phyloP scores from a whole-genome alignment of 2,888 invertebrate species.

The Tolmerus cingulatus region DNA sequence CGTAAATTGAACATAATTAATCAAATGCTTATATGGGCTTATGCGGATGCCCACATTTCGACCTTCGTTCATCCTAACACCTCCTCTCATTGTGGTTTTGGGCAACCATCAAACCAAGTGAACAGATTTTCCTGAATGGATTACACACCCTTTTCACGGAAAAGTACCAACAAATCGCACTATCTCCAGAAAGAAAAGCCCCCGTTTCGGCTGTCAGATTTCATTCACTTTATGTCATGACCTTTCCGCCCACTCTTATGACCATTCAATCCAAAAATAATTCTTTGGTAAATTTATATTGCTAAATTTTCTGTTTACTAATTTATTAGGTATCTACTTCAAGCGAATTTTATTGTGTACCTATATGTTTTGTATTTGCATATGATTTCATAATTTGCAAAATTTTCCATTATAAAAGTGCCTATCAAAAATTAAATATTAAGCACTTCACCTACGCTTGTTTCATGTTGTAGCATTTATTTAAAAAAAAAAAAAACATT shows the following conservation, averaged over 20 bases:
- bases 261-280: not conserved
- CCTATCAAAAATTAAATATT: not conserved
- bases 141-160: slow-evolving; percentile 37
- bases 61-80: slow-evolving; percentile 39
- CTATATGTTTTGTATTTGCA: too few relatives aligned
- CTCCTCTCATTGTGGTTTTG: slow-evolving; percentile 37
- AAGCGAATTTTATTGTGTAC: not conserved
- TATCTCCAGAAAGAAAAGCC: slow-evolving; percentile 44
- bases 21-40: slow-evolving; percentile 37
- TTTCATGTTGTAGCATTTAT: not conserved
- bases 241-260: not conserved
- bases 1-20: slow-evolving; percentile 36
- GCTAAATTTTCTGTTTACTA: not conserved
- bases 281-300: not conserved
- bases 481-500: not conserved
- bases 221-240: slow-evolving; percentile 43
- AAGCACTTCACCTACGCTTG: not conserved
- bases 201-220: slow-evolving; percentile 43
- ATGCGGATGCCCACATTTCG: slow-evolving; percentile 34
- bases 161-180: slow-evolving; percentile 33
- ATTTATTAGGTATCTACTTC: not conserved
- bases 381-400: not conserved
- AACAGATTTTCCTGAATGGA: slow-evolving; percentile 42
- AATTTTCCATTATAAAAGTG: not conserved
- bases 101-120: slow-evolving; percentile 40